Conservation (phyloP, 2,113 vertebrate genomes). For the Eurypyga helias region DNA sequence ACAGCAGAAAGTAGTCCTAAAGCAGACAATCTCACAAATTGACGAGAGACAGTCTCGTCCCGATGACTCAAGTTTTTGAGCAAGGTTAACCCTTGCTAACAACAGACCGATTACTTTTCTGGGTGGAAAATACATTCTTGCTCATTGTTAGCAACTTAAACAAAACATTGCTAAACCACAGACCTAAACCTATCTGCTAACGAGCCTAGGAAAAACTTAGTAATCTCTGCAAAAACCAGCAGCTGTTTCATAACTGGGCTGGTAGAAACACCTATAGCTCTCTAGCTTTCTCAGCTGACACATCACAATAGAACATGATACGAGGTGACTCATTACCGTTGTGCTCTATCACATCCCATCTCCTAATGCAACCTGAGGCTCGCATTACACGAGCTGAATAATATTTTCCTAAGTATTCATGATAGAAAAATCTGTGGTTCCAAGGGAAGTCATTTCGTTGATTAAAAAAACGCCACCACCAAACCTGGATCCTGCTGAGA, state of each 20-base stretch:
- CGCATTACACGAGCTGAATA: conserved; percentile 2
- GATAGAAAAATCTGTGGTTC: conserved; percentile 27
- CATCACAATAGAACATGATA: conserved; percentile 54
- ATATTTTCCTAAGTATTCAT: conserved; percentile 47
- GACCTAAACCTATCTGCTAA: conserved; percentile 2
- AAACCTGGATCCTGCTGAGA: not conserved
- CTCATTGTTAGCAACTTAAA: not conserved
- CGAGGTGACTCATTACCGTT: conserved; percentile 34
- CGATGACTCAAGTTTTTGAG: not conserved
- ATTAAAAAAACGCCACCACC: not conserved
- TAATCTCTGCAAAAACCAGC: conserved; percentile 23
- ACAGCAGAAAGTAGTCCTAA: not conserved
- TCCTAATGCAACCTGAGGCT: not conserved
- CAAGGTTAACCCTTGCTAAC: not conserved
- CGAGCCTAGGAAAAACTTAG: conserved; percentile 44
- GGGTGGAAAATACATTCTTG: not conserved
- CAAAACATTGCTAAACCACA: not conserved
- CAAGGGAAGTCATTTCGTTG: not conserved
- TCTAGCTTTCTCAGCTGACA: conserved; percentile 46
- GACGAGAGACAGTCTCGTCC: not conserved
- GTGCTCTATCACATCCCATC: conserved; percentile 54
- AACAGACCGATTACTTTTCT: not conserved
- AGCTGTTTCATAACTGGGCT: not conserved
- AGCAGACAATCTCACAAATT: not conserved
- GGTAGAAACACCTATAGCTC: conserved; percentile 39